These are phyloP conservation scores for Zaprionus taronus DNA, from an alignment of 1,140 invertebrate species.

Conservation along the genomic window DNA sequence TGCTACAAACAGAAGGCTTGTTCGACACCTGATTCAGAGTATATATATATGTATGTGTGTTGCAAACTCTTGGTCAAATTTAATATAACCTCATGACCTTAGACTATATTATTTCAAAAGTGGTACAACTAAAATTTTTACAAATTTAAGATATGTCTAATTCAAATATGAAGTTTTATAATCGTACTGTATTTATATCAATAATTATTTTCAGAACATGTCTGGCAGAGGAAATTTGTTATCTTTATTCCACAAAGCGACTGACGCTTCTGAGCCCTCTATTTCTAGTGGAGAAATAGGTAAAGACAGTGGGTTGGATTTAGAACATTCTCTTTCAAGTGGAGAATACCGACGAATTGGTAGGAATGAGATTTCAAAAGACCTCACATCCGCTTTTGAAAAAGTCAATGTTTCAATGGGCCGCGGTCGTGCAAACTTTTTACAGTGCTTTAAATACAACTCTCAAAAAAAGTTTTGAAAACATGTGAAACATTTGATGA, in stretches of 20 bases:
- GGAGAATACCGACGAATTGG: conserved; percentile 16
- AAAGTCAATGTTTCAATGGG: conserved; percentile 36
- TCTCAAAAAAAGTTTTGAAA: neutral
- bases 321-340: conserved; percentile 27
- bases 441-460: conserved; percentile 17
- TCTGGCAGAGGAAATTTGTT: conserved; percentile 41
- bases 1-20: too few species aligned
- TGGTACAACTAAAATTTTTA: too few species aligned
- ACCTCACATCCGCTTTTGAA: conserved; percentile 21
- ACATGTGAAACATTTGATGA: neutral
- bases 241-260: conserved; percentile 28
- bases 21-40: too few species aligned
- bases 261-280: neutral
- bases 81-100: too few species aligned
- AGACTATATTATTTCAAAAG: too few species aligned
- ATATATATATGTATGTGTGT: too few species aligned
- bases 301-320: conserved; percentile 38
- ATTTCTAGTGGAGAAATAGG: conserved; percentile 19
- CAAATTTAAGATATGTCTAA: too few species aligned
- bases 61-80: too few species aligned
- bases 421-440: conserved; percentile 29
- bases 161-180: neutral
- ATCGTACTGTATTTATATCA: neutral
- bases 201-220: conserved; percentile 36
- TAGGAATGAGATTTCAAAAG: neutral